These are phyloP conservation scores for Albula glossodonta DNA, from an alignment of 2,113 vertebrate species.

Conservation along the genomic window DNA sequence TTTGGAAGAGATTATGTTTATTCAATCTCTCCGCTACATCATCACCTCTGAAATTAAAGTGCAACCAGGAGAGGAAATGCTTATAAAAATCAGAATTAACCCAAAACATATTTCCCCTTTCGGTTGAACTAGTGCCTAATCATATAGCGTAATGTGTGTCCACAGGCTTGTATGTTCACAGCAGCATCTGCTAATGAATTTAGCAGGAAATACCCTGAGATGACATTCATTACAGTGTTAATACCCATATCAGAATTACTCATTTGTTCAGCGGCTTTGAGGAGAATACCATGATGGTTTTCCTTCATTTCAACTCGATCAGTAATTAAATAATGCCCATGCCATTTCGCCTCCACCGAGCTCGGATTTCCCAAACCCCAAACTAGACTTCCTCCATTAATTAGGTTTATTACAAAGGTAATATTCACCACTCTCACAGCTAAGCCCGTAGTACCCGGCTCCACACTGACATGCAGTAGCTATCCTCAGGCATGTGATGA, in stretches of 20 bases:
- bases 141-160: constrained; percentile 61
- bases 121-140: constrained; percentile 65
- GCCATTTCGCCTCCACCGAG: neutral
- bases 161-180: constrained; percentile 53
- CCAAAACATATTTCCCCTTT: constrained; percentile 50
- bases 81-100: constrained; percentile 45
- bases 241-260: constrained; percentile 50
- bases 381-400: neutral
- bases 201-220: constrained; percentile 59
- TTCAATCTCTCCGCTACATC: neutral
- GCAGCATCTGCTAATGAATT: constrained; percentile 60
- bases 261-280: constrained; percentile 64
- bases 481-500: neutral
- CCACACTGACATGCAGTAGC: neutral
- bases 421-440: neutral
- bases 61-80: constrained; percentile 32
- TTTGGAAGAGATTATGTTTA: too few relatives aligned
- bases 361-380: neutral
- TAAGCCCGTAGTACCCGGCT: neutral
- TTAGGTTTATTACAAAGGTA: neutral
- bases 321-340: neutral
- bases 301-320: constrained; percentile 61
- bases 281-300: constrained; percentile 59
- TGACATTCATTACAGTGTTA: constrained; percentile 50
- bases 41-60: constrained; percentile 47